Conservation (phyloP, 2,113 vertebrate species). For the Tetraodon nigroviridis region DNA sequence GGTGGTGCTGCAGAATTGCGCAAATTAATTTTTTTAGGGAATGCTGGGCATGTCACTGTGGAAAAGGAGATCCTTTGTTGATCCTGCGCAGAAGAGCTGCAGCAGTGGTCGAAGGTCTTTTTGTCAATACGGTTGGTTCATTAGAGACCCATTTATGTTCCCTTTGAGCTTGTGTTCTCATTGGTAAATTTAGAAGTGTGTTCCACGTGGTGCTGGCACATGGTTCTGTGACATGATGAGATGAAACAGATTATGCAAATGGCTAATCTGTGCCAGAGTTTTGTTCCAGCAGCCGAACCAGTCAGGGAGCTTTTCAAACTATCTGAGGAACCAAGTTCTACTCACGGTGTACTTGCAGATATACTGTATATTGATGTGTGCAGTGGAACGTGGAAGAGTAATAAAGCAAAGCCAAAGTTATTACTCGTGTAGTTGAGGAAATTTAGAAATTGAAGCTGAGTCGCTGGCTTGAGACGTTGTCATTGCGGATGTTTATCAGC, state of each 20-base stretch:
- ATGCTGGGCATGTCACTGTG: no score
- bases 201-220: conserved; percentile 6
- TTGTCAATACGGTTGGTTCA: no score
- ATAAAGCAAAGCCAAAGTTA: conserved; percentile 24
- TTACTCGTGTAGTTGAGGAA: no score
- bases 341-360: conserved; percentile 7
- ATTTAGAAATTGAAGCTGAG: no score
- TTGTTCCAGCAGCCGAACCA: conserved; percentile 37
- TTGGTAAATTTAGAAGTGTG: conserved; percentile 9
- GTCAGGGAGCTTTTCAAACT: conserved; percentile 43
- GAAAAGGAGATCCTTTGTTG: no score
- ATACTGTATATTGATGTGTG: no score
- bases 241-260: conserved; percentile 50
- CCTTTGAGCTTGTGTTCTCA: not conserved
- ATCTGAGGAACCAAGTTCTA: conserved; percentile 33
- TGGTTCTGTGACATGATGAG: conserved; percentile 28
- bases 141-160: no score
- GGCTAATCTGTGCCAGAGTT: conserved; percentile 18
- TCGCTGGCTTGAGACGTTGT: no score
- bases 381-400: conserved; percentile 1
- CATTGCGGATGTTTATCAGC: no score
- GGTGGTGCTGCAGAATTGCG: no score
- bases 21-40: no score
- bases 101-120: not conserved
- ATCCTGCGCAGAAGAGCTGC: not conserved